Evolutionary conservation across 2,888 invertebrate species (phyloP).

Genomic region (Conistra vaccinii): DNA sequence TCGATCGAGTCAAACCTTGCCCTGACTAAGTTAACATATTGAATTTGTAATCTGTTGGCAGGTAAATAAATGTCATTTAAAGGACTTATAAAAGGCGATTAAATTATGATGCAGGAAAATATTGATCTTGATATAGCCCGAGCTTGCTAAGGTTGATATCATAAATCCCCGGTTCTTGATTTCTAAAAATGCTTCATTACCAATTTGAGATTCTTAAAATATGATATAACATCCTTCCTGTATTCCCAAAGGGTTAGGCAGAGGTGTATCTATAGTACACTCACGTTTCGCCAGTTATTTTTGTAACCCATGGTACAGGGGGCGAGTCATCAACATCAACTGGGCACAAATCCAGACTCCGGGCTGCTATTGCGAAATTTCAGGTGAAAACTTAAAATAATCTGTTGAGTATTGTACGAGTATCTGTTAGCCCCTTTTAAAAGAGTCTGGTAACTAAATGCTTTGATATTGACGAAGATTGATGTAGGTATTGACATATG

Average conservation of each 20-base stretch:
- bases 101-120: not conserved
- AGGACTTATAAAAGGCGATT: not conserved
- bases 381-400: too few species aligned
- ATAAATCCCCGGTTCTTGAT: not conserved
- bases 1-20: conserved; percentile 1
- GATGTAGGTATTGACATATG: not conserved
- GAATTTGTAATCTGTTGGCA: not conserved
- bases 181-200: not conserved
- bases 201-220: too few species aligned
- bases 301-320: too few species aligned
- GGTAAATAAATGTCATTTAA: conserved; percentile 1
- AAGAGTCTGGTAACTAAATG: not conserved
- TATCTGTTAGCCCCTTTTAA: too few species aligned
- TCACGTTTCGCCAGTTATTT: too few species aligned
- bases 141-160: not conserved
- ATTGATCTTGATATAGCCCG: not conserved
- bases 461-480: too few species aligned
- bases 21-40: not conserved
- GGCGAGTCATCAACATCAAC: too few species aligned
- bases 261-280: too few species aligned
- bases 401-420: not conserved
- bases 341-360: too few species aligned
- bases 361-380: too few species aligned
- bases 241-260: too few species aligned
- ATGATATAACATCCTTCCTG: not conserved